A percentile compares a stretch with the other conserved stretches of the same genome.
phyloP scores from a whole-genome alignment of 2,888 invertebrate species.

The Bedellia somnulentella region DNA sequence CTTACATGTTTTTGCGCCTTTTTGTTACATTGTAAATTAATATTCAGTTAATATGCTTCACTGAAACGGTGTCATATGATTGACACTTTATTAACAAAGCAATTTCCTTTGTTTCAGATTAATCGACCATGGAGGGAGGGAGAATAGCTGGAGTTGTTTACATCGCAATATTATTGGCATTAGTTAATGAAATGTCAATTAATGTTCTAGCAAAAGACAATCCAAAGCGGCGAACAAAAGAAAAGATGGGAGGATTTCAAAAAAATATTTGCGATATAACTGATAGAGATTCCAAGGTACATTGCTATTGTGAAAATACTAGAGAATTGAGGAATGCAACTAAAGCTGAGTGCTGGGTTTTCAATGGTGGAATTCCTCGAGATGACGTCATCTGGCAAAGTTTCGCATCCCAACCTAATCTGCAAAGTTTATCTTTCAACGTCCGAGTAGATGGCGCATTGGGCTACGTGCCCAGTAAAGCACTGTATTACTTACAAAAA shows the following conservation, averaged over 20 bases:
- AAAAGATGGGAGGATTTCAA: slow-evolving; percentile 46
- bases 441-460: slow-evolving; percentile 70
- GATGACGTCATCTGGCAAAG: slow-evolving; percentile 75
- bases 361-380: slow-evolving; percentile 66
- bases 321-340: slow-evolving; percentile 61
- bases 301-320: slow-evolving; percentile 68
- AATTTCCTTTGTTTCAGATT: slow-evolving; percentile 44
- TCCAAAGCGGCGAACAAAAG: slow-evolving; percentile 43
- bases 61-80: no score
- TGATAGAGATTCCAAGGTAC: slow-evolving; percentile 58
- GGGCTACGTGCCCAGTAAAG: slow-evolving; percentile 71
- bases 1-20: no score
- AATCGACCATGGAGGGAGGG: slow-evolving; percentile 37
- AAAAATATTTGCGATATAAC: slow-evolving; percentile 63
- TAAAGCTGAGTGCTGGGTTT: slow-evolving; percentile 78
- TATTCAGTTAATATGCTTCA: no score
- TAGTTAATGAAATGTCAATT: slow-evolving; percentile 49
- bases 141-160: slow-evolving; percentile 35
- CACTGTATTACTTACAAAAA: slow-evolving; percentile 66
- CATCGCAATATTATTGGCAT: slow-evolving; percentile 41
- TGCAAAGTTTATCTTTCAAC: slow-evolving; percentile 72
- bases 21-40: no score
- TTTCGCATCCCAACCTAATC: slow-evolving; percentile 71
- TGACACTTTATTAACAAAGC: slow-evolving; percentile 4
- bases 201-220: slow-evolving; percentile 47